Conservation (phyloP, 23 tunicate species). For the Corella eumyota region DNA sequence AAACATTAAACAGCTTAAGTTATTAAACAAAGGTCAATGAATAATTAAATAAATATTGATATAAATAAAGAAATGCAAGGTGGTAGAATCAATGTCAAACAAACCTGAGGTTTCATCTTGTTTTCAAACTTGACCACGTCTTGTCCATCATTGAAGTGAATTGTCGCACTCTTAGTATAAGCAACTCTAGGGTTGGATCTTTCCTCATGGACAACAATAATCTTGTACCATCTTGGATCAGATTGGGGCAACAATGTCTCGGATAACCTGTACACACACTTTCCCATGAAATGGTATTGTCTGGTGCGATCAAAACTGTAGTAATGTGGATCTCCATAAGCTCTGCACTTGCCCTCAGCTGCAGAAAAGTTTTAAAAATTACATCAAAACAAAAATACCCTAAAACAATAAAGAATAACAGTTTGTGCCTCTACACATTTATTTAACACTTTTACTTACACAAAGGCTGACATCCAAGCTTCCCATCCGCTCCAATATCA, state of each 20-base stretch:
- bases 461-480: slow-evolving; percentile 25
- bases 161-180: slow-evolving; percentile 37
- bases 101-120: slow-evolving; percentile 27
- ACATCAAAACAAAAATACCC: background rate
- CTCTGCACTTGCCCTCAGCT: slow-evolving; percentile 27
- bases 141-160: slow-evolving; percentile 12
- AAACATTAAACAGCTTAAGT: background rate
- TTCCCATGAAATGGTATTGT: slow-evolving; percentile 42
- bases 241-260: slow-evolving; percentile 5
- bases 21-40: background rate
- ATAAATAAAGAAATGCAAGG: background rate
- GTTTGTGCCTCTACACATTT: too few relatives aligned
- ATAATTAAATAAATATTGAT: background rate
- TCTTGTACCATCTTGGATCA: slow-evolving; percentile 19
- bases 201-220: slow-evolving; percentile 33
- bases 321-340: slow-evolving; percentile 42
- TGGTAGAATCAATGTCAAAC: too few relatives aligned
- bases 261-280: slow-evolving; percentile 32
- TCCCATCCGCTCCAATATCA: slow-evolving; percentile 8
- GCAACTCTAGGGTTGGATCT: slow-evolving; percentile 26
- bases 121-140: slow-evolving; percentile 14
- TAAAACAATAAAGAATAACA: background rate
- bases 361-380: background rate
- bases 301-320: slow-evolving; percentile 25
- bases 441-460: too few relatives aligned